Conservation (phyloP, 1,140 invertebrate genomes). For the Drosophila melanica region DNA sequence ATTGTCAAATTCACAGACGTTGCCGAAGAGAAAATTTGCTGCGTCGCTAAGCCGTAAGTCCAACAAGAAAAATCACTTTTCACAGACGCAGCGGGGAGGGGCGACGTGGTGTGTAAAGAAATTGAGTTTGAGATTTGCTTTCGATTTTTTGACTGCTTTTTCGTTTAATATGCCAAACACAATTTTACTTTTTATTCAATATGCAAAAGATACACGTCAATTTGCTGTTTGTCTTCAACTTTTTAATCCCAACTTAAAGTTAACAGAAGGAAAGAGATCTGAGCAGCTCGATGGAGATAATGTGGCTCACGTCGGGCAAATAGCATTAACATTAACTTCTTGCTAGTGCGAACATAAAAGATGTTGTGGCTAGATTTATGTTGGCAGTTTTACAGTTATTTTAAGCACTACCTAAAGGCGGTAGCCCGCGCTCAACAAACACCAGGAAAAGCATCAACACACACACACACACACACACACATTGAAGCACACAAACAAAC, state of each 20-base stretch:
- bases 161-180: conserved; percentile 80
- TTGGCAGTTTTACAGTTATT: conserved; percentile 81
- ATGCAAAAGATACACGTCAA: conserved; percentile 77
- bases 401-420: conserved; percentile 64
- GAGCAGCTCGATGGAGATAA: neutral
- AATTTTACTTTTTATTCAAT: conserved; percentile 80
- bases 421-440: conserved; percentile 11
- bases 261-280: neutral
- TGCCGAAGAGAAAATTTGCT: conserved; percentile 51
- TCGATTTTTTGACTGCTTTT: conserved; percentile 67
- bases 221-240: conserved; percentile 66
- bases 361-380: conserved; percentile 82
- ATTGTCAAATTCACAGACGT: conserved; percentile 63
- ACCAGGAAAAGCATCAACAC: neutral
- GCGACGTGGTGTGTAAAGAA: neutral
- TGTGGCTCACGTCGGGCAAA: conserved; percentile 42
- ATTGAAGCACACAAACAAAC: conserved; percentile 9
- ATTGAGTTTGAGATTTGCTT: conserved; percentile 55
- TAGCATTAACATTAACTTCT: conserved; percentile 61
- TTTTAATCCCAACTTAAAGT: conserved; percentile 61
- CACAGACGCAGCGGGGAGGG: conserved; percentile 2
- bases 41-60: conserved; percentile 71
- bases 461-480: conserved; percentile 14
- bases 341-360: conserved; percentile 70
- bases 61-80: conserved; percentile 81